Base-by-base conservation (phyloP, 2,113 vertebrate genomes). In the Rissa tridactyla region DNA sequence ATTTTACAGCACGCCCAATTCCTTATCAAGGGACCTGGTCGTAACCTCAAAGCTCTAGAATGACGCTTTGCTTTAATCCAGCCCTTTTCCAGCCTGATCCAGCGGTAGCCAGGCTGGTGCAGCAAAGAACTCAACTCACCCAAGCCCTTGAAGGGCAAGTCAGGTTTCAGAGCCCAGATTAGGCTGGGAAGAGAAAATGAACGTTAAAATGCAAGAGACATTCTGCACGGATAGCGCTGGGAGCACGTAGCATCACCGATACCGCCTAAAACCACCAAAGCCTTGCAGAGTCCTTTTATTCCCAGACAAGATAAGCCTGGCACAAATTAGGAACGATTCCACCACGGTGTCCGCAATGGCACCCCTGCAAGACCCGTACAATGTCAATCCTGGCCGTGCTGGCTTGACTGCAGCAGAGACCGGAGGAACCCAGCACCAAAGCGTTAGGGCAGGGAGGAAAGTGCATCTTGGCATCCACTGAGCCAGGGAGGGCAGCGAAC, bases 241-340 rank as follows among this genome's bases (percentile, higher is more conserved):
- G 23, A 52, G 16, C 34, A 18, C 0, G 0, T 5, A 49, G 23
- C 49, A 42, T 21, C 71, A 14, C 52, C 6, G 10, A 55, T 13
- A 46, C 42, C 19, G 36, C 14, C 64, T 38, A 13, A 73, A 81
- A 1, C 22, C 69, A 70, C 51, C 54, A 64, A 54, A 47, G 13
- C 9, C 72, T 80, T 29, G 17, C 46, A 23, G 25, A 54, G 36
- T 7, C 25, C 9, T 64, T 82, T 83, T 11, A 23, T 51, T 46
- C 47, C 34, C 40, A 72, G 79, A 57, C 62, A 60, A 77, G 46
- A 18, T 15, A 49, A 65, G 17, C 30, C 36, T 40, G 44, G 23
- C 14, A 15, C 23, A 25, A 71, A 14, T 5, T 21, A 19, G 36
- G 36, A 91, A 22, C 9, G 34, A 38, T 25, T 54, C 82, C 57